Evolutionary conservation across 2,888 invertebrate genomes (phyloP).

Genomic region (Drosophila imparisetae): DNA sequence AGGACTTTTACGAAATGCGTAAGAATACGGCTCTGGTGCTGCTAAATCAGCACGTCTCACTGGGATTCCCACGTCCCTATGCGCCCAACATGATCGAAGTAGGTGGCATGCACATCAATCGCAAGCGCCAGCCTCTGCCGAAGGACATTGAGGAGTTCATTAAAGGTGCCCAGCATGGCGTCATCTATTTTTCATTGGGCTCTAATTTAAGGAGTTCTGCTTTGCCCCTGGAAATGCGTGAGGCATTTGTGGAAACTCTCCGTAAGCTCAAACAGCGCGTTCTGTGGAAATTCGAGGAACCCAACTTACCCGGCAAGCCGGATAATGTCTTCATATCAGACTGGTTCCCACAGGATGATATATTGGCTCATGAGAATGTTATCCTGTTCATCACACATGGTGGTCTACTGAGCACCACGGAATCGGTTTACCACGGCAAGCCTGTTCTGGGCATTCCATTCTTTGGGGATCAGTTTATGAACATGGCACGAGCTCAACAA

Average conservation of each 20-base stretch:
- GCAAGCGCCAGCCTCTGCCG: slow-evolving; percentile 74
- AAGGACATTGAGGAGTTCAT: slow-evolving; percentile 83
- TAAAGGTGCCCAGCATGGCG: slow-evolving; percentile 84
- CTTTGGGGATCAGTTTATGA: slow-evolving; percentile 85
- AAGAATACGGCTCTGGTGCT: slow-evolving; percentile 76
- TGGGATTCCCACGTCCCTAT: slow-evolving; percentile 82
- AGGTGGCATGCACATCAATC: slow-evolving; percentile 84
- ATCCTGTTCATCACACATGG: slow-evolving; percentile 85
- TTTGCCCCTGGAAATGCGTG: slow-evolving; percentile 70
- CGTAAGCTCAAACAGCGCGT: slow-evolving; percentile 83
- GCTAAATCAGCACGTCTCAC: slow-evolving; percentile 81
- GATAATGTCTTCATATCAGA: slow-evolving; percentile 82
- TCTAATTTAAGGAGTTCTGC: slow-evolving; percentile 79
- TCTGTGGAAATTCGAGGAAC: slow-evolving; percentile 85
- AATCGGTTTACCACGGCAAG: slow-evolving; percentile 85
- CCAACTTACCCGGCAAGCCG: slow-evolving; percentile 74
- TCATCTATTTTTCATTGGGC: slow-evolving; percentile 86
- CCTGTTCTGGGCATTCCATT: slow-evolving; percentile 86
- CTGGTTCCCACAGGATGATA: slow-evolving; percentile 85
- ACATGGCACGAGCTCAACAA: slow-evolving; percentile 84
- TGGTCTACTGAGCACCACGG: slow-evolving; percentile 85
- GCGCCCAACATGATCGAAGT: slow-evolving; percentile 84
- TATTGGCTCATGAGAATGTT: slow-evolving; percentile 85
- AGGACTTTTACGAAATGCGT: slow-evolving; percentile 61
- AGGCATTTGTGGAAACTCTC: slow-evolving; percentile 72